These are phyloP conservation scores for Mesocentrotus franciscanus DNA, from an alignment of 53 echinoderm and acorn worm genomes.

Conservation along the genomic window DNA sequence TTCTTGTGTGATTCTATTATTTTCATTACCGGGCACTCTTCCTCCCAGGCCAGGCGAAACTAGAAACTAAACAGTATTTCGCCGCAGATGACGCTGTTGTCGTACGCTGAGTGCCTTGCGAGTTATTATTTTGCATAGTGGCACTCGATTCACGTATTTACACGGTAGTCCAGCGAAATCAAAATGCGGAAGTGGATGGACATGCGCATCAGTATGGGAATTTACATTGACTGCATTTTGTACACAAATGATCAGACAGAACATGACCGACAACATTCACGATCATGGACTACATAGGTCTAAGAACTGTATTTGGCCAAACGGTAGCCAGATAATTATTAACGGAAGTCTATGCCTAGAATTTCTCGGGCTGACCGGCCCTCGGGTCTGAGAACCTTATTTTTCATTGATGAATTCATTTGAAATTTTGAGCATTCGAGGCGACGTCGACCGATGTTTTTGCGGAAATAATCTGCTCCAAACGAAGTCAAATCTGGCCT, in stretches of 20 bases:
- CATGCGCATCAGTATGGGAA: constrained; percentile 20
- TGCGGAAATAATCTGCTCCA: neutral
- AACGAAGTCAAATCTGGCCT: too few species aligned
- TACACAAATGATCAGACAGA: neutral
- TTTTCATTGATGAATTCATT: neutral
- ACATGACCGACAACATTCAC: neutral
- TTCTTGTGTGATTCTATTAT: too few species aligned
- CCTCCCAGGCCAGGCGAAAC: neutral
- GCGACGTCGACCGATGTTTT: neutral
- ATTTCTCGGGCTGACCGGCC: neutral
- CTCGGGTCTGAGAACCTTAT: neutral
- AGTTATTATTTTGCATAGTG: neutral
- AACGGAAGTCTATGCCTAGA: neutral
- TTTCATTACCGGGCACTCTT: too few species aligned
- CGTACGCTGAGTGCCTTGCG: neutral
- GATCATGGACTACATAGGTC: neutral
- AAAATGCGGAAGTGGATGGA: constrained; percentile 31
- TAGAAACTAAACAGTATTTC: neutral
- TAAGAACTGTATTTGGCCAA: neutral
- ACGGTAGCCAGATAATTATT: neutral
- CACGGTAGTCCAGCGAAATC: constrained; percentile 30
- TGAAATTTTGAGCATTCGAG: too few species aligned
- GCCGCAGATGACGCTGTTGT: neutral
- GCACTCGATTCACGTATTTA: neutral
- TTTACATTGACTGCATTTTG: constrained; percentile 12